Conservation (phyloP, 2,888 invertebrate species). For the Cyrtodaria siliqua region DNA sequence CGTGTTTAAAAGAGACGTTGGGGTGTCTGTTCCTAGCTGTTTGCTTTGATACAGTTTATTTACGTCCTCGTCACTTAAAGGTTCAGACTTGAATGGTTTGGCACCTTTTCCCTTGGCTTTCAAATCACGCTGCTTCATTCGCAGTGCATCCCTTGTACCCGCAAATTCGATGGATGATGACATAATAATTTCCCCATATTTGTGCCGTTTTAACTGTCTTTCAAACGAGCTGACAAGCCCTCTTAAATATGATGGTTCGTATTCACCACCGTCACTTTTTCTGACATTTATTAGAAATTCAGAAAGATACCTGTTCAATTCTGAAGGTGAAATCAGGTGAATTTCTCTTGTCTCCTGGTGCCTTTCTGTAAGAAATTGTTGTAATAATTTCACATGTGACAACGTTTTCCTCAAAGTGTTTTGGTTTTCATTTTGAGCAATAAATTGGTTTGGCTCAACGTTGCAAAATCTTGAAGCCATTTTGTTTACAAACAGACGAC, state of each 20-base stretch:
- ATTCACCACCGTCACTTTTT: background rate
- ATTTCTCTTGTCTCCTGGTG: no score
- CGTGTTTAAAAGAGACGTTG: conserved; percentile 38
- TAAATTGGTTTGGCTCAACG: no score
- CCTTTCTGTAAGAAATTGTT: no score
- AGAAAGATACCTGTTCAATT: no score
- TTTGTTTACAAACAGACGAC: no score
- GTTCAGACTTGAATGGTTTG: conserved; percentile 6
- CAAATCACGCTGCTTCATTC: conserved; percentile 7
- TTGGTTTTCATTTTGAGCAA: no score
- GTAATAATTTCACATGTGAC: no score
- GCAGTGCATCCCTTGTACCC: background rate
- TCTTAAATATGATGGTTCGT: background rate
- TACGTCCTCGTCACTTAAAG: conserved; percentile 29
- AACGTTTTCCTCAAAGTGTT: no score
- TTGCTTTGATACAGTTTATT: conserved; percentile 27
- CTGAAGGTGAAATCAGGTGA: no score
- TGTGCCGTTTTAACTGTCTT: background rate
- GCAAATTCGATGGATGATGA: background rate
- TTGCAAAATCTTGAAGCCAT: no score
- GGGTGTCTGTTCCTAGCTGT: conserved; percentile 25
- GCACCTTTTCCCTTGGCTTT: conserved; percentile 39
- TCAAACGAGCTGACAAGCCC: background rate
- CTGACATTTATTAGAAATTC: background rate
- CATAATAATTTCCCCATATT: background rate